phyloP scores from a whole-genome alignment of 2,113 vertebrate species.

The Panthera leo region DNA sequence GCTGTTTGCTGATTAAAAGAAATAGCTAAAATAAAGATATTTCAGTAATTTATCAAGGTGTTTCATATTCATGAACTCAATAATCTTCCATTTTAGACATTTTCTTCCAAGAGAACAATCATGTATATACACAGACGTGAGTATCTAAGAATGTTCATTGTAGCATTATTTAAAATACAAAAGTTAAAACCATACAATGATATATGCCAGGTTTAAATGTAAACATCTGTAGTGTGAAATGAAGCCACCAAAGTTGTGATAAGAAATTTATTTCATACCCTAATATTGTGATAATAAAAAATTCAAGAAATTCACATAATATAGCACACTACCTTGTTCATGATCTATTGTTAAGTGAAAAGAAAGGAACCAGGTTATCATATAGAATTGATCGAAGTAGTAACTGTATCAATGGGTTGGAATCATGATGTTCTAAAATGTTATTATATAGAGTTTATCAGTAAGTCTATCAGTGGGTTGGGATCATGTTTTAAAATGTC shows the following conservation, averaged over 20 bases:
- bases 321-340: background rate
- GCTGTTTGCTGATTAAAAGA: background rate
- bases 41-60: background rate
- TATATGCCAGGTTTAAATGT: background rate
- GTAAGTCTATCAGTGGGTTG: background rate
- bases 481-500: background rate
- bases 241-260: background rate
- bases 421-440: background rate
- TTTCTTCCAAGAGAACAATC: background rate
- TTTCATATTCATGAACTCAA: background rate
- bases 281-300: background rate
- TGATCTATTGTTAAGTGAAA: background rate
- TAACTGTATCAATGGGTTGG: background rate
- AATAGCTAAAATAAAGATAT: conserved; percentile 23
- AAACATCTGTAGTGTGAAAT: background rate
- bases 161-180: background rate
- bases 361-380: background rate
- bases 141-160: background rate
- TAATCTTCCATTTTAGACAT: background rate
- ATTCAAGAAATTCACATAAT: background rate
- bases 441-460: background rate
- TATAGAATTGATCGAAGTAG: background rate
- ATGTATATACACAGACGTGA: background rate
- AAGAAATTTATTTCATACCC: background rate
- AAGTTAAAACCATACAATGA: background rate